Conservation (phyloP, 2,797 vertebrate species). For the Oreochromis mossambicus region DNA sequence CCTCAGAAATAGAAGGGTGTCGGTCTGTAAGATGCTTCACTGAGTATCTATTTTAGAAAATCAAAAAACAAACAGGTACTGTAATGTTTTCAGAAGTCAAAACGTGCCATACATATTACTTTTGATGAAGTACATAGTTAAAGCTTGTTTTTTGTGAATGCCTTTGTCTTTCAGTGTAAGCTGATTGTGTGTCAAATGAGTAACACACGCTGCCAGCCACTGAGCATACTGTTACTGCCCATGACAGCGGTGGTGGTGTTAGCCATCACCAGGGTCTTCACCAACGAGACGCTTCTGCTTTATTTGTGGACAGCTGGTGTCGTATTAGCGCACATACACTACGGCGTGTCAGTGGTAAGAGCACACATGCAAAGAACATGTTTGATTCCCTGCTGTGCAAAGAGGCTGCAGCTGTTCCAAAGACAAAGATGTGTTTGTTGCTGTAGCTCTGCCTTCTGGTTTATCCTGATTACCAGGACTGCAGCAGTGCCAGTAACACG, state of each 20-base stretch:
- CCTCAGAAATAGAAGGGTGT: background rate
- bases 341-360: conserved; percentile 92
- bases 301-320: conserved; percentile 79
- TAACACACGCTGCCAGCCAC: conserved; percentile 88
- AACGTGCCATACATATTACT: rapidly evolving
- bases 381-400: background rate
- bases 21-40: background rate
- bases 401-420: background rate
- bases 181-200: conserved; percentile 99
- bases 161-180: conserved; percentile 80
- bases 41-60: background rate
- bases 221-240: conserved; percentile 89
- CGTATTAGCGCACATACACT: conserved; percentile 89
- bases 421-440: background rate
- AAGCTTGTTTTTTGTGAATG: background rate
- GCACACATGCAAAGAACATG: background rate
- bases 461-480: background rate
- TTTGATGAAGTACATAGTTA: too few relatives aligned
- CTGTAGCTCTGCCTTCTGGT: background rate
- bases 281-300: conserved; percentile 79
- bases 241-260: conserved; percentile 76
- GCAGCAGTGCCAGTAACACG: background rate
- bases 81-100: background rate
- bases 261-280: conserved; percentile 65
- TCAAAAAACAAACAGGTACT: background rate